Evolutionary conservation across 2,113 vertebrate species (phyloP), one percentile per base, ranked within the genome.

Genomic region (Podilymbus podiceps): DNA sequence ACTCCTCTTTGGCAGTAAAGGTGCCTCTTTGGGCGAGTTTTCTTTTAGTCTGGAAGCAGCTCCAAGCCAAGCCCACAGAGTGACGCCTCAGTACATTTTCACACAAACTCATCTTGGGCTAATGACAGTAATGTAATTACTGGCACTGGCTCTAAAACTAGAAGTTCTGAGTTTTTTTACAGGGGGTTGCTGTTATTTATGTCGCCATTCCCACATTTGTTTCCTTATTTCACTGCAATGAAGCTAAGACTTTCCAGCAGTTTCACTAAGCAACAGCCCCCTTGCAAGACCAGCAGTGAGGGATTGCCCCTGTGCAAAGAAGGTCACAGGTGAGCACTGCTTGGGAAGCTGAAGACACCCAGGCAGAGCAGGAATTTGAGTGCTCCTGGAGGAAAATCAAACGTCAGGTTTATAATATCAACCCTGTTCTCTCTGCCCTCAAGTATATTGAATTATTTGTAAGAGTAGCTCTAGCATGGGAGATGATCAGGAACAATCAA

Each of bases 1-100:
- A 15, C 8, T 74, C 6, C 25, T 93, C 71, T 40, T 42, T 38
- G 24, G 19, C 25, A 11, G 2, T 73, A 10, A 77, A 11, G 23
- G 14, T 66, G 12, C 4, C 24, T 58, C 55, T 86, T 52, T 56
- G 40, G 10, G 31, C 42, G 47, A 88, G 23, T 47, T 75, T 63
- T 27, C 33, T 50, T 6, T 33, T 78, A 31, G 35, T 76, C 35
- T 33, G 66, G 56, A 31, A 68, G 49, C 2, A 1, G 28, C 5
- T 87, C 38, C 46, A 78, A 67, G 12, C 27, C 49, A 94, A 87
- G 59, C 15, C 35, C 64, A 74, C 28, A 59, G 35, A 88, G 31
- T 15, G 47, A 88, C 15, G 73, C 40, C 28, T 68, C 0, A 0
- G 17, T 6, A 80, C 2, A 0, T 46, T 89, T 81, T 75, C 60